These are phyloP conservation scores for Acrocephalus kingi DNA, from an alignment of 2,113 vertebrate genomes.

Conservation along the genomic window DNA sequence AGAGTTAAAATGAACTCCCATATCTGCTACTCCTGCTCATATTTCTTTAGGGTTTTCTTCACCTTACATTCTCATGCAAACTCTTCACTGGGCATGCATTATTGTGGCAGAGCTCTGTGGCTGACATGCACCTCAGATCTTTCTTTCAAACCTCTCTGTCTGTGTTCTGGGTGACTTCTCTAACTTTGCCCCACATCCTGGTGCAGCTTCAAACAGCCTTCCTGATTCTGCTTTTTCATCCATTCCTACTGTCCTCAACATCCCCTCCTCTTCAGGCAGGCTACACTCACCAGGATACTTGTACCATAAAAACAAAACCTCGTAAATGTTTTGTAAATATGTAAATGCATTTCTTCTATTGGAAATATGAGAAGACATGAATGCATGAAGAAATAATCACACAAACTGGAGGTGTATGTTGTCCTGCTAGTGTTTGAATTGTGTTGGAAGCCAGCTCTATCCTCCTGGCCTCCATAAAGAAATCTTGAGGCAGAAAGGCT, in stretches of 20 bases:
- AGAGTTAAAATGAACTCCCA: neutral
- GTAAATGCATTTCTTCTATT: rapidly evolving
- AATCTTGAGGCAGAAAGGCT: neutral
- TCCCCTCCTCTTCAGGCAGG: neutral
- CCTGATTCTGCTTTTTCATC: neutral
- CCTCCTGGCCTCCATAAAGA: neutral
- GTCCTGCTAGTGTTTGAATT: rapidly evolving
- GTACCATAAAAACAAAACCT: neutral
- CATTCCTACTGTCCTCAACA: neutral
- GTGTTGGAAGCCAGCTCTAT: neutral
- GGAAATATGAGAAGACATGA: neutral
- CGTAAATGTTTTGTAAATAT: neutral
- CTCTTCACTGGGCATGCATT: neutral
- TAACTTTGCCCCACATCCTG: neutral
- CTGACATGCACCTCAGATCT: neutral
- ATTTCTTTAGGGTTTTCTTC: neutral
- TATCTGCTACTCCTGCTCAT: neutral
- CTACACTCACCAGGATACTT: neutral
- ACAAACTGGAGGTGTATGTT: neutral
- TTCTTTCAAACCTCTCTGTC: neutral
- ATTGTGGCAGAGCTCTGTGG: neutral
- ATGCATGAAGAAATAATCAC: neutral
- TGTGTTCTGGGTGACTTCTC: neutral
- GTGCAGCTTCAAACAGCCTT: neutral
- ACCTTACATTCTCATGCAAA: neutral